A percentile compares a stretch with the other conserved stretches of the same genome.
phyloP scores from a whole-genome alignment of 1,140 invertebrate genomes.

The Drosophila kurseongensis region DNA sequence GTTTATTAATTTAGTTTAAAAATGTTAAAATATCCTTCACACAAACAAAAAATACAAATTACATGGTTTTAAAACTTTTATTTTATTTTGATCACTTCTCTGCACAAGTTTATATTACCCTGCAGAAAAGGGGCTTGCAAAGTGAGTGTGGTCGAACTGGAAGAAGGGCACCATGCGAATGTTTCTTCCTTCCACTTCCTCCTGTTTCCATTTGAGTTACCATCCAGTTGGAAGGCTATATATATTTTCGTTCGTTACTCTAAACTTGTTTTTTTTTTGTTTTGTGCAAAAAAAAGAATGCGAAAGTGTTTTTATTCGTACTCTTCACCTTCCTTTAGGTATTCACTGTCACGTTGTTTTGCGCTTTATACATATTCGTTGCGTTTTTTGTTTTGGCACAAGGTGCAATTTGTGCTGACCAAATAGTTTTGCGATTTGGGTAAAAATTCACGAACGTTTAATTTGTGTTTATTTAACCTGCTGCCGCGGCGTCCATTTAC shows the following conservation, averaged over 20 bases:
- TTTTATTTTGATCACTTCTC: neutral
- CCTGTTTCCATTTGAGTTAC: slow-evolving; percentile 5
- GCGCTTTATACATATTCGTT: slow-evolving; percentile 12
- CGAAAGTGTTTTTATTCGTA: slow-evolving; percentile 9
- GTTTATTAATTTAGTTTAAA: too few species aligned
- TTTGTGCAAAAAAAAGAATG: neutral
- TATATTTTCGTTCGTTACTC: slow-evolving; percentile 1
- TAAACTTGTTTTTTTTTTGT: slow-evolving; percentile 4
- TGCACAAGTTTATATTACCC: neutral
- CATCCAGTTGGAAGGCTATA: slow-evolving; percentile 19
- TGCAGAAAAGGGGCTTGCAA: neutral
- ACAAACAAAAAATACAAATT: too few species aligned
- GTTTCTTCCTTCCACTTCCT: slow-evolving; percentile 11
- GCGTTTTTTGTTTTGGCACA: slow-evolving; percentile 48
- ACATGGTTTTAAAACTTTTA: too few species aligned
- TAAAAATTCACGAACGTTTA: slow-evolving; percentile 6
- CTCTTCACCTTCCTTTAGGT: slow-evolving; percentile 5
- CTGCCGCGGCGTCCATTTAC: slow-evolving; percentile 34
- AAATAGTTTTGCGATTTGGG: slow-evolving; percentile 10
- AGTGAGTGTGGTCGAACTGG: neutral
- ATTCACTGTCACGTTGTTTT: slow-evolving; percentile 4
- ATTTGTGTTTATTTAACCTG: slow-evolving; percentile 6
- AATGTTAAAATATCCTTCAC: too few species aligned
- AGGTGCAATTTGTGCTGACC: slow-evolving; percentile 34
- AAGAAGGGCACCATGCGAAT: slow-evolving; percentile 6